phyloP scores from a whole-genome alignment of 2,113 vertebrate genomes.

The Myotis davidii region DNA sequence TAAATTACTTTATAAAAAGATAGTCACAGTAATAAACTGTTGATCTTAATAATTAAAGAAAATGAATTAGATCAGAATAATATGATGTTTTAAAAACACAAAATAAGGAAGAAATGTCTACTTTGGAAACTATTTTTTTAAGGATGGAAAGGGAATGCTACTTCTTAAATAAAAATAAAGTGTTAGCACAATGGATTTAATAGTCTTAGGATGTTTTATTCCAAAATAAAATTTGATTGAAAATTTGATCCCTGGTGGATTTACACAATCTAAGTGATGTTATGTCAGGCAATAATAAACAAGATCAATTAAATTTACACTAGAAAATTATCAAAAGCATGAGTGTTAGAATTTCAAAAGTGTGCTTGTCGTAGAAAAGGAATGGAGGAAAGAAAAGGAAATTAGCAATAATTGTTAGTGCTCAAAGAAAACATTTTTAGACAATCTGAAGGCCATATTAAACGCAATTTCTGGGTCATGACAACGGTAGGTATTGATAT shows the following conservation, averaged over 20 bases:
- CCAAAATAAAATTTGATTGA: neutral
- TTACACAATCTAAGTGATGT: neutral
- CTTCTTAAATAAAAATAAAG: neutral
- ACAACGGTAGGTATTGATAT: neutral
- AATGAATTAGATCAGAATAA: neutral
- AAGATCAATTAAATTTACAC: neutral
- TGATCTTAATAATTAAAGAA: no score
- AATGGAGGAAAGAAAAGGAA: neutral
- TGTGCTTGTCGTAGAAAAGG: neutral
- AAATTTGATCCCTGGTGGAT: neutral
- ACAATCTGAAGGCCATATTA: neutral
- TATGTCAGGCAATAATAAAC: neutral
- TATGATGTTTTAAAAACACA: neutral
- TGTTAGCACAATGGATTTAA: neutral
- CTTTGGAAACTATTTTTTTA: neutral
- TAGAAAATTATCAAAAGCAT: neutral
- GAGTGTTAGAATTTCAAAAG: neutral
- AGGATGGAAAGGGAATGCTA: neutral
- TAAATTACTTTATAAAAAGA: constrained; percentile 28
- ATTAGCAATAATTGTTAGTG: neutral
- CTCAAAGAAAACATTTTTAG: neutral
- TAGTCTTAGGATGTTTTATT: neutral
- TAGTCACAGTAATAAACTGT: neutral
- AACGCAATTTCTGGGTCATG: neutral
- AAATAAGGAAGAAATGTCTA: neutral